A percentile compares a stretch with the other conserved stretches of the same genome.
Evolutionary conservation across 2,113 vertebrate species (phyloP).

Genomic region (Apus apus): DNA sequence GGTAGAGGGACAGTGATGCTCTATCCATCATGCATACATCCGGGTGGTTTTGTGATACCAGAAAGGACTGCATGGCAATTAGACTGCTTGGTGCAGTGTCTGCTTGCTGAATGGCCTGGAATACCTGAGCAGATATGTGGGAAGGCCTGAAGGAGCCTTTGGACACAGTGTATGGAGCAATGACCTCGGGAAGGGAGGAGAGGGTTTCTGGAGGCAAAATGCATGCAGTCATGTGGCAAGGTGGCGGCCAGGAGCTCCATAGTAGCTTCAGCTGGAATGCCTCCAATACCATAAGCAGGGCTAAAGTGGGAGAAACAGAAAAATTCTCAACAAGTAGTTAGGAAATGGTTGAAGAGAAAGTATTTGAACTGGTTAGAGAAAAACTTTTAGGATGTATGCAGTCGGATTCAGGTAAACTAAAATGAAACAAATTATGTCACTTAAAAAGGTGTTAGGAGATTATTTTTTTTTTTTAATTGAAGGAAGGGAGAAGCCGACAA

Average conservation of each 20-base stretch:
- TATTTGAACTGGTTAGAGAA: neutral
- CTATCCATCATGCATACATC: neutral
- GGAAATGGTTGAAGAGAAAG: neutral
- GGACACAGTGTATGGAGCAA: neutral
- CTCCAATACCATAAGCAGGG: neutral
- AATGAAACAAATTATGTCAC: neutral
- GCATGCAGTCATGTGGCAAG: neutral
- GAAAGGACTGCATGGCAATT: neutral
- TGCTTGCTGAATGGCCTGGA: neutral
- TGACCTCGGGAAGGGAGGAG: neutral
- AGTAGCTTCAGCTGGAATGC: neutral
- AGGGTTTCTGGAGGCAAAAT: neutral
- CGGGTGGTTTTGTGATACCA: neutral
- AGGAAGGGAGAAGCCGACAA: neutral
- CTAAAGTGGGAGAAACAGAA: neutral
- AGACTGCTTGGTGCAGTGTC: neutral
- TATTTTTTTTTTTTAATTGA: neutral
- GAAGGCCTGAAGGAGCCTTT: neutral
- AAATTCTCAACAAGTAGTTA: neutral
- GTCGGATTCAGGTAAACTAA: neutral
- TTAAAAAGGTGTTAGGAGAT: neutral
- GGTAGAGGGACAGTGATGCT: neutral
- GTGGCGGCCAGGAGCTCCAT: neutral
- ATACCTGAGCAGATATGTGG: neutral
- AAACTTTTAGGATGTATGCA: neutral